Base-by-base conservation (phyloP, 1,140 invertebrate genomes). In the Campoletis sonorensis region DNA sequence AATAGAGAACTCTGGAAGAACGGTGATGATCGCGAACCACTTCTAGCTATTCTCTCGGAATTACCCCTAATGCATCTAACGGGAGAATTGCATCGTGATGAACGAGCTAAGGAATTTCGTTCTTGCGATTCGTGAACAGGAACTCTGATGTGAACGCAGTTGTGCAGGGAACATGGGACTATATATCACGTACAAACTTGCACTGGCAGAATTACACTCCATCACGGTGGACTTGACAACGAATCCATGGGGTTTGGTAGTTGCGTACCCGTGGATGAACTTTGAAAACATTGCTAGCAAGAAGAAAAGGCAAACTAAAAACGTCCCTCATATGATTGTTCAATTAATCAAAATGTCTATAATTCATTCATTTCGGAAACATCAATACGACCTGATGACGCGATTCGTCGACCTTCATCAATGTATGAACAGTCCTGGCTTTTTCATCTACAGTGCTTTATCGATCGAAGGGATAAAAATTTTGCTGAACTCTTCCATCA, bases 41-140 rank as follows among this genome's bases (percentile, higher is more conserved):
- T 78, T 78, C 76, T 78, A 61, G 76, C 76, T 78, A 26, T 78
- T 78, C 76, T 78, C 58, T 49, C 68, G 51, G 82, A 83, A 83
- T 83, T 83, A 81, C 82, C 82, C 79, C 79, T 79, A 81, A 83
- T 83, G 79, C 76, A 83, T 83, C 82, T 77, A 81, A 64, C 68
- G 79, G 71, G 79, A 81, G 82, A 83, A 83, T 81, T 81, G 79
- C 79, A 79, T 80, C 78, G 79, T 83, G 82, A 83, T 83, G 82
- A 83, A 83, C 79, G 79, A 80, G 75, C 40, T 64, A 72, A 79
- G 82, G 79, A 83, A 83, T 83, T 83, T 83, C 82, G 79, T 83
- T 75, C 79, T 80, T 64, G 79, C 76, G 76, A 83, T 83, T 72
- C 82, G 76, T 33, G 76, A 78, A 78, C 33, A 40, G 30, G 76